A percentile compares a stretch with the other conserved stretches of the same genome.
Conservation (phyloP, 2,888 invertebrate species). For the Chelonus formosanus region DNA sequence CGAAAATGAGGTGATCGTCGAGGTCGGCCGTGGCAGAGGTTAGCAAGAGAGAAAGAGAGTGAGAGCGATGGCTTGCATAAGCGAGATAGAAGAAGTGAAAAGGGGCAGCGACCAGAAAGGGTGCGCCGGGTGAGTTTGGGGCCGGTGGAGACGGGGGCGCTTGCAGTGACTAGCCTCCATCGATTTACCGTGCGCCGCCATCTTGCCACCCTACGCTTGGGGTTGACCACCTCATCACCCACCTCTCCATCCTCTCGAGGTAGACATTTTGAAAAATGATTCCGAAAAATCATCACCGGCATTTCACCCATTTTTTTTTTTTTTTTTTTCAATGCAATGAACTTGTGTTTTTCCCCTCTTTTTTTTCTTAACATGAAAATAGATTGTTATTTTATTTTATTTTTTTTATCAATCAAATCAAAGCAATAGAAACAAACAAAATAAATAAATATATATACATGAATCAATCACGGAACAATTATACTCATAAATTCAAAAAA, state of each 20-base stretch:
- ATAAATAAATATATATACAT: too few relatives aligned
- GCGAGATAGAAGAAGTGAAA: constrained; percentile 42
- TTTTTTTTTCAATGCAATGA: neutral
- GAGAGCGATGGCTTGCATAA: constrained; percentile 16
- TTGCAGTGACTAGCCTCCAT: constrained; percentile 66
- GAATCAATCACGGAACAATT: too few relatives aligned
- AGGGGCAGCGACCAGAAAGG: constrained; percentile 42
- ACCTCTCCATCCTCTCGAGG: constrained; percentile 38
- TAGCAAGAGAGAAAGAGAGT: constrained; percentile 19
- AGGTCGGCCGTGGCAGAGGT: constrained; percentile 40
- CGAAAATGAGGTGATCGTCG: constrained; percentile 61
- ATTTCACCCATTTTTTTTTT: constrained; percentile 19
- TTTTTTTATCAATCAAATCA: constrained; percentile 2
- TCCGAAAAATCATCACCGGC: constrained; percentile 56
- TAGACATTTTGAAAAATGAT: constrained; percentile 66
- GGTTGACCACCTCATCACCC: constrained; percentile 60
- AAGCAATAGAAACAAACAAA: too few relatives aligned
- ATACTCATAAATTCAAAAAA: too few relatives aligned
- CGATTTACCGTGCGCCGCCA: constrained; percentile 65
- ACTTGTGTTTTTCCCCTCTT: neutral
- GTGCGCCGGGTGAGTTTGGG: constrained; percentile 47
- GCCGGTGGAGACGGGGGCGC: constrained; percentile 60
- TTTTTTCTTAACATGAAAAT: neutral
- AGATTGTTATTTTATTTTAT: constrained; percentile 6
- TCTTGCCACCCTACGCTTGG: constrained; percentile 64